Base-by-base conservation (phyloP, 2,113 vertebrate genomes). In the Prochilodus magdalenae region DNA sequence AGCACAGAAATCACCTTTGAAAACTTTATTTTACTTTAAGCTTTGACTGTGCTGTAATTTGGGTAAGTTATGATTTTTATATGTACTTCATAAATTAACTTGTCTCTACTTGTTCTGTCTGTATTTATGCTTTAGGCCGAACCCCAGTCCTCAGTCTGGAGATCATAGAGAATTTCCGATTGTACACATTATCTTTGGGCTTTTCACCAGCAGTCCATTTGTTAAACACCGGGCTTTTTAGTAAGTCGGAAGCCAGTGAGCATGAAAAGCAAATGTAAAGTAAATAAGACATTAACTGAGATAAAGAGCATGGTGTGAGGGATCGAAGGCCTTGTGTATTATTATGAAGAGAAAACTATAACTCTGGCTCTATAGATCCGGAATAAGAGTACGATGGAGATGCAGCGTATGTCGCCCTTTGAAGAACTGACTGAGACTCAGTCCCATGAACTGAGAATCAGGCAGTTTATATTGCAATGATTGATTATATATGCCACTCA, bases 191-290 rank as follows among this genome's bases (percentile, higher is more conserved):
- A 74, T 75, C 83, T 59, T 53, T 83, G 71, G 87, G 87, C 8
- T 79, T 88, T 77, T 36, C 85, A 16, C 36, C 75, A n/a, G 87
- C n/a, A 79, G 47, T 73, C 83, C 59, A 85, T 88, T n/a, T n/a
- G 3, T 73, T n/a, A n/a, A 27, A 55, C 26, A 44, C 78, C 84
- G 24, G 29, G 22, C 11, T 36, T 47, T 33, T 0, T 73, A 51
- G 83, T 88, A 36, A 76, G 83, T 82, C 60, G 77, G 24, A 6
- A 69, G 40, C 44, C n/a, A n/a, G n/a, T n/a, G n/a, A 18, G 14
- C 47, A 62, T 13, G 27, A 47, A 78, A 44, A 33, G 63, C 5
- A 6, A 72, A 55, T 24, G 47, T 15, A 72, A 75, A 80, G 57
- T 44, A 63, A 83, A 71, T 26, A 79, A 75, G 63, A 82, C 80